Evolutionary conservation across 2,797 vertebrate genomes (phyloP).

Genomic region (Centropyge bicolor): DNA sequence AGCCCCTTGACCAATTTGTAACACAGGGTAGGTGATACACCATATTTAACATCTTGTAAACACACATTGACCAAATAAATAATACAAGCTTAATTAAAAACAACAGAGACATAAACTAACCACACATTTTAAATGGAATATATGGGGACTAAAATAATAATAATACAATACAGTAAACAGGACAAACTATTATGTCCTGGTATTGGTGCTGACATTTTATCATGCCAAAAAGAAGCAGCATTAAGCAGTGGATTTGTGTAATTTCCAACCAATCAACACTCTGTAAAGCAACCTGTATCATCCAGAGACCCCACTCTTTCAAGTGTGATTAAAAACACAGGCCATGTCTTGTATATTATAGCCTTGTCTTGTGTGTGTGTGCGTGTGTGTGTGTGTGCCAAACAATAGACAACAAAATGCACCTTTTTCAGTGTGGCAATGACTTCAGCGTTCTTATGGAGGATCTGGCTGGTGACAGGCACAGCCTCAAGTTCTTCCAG

Average conservation of each 20-base stretch:
- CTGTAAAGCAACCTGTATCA: background rate
- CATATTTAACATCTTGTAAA: conserved; percentile 5
- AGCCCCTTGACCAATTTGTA: background rate
- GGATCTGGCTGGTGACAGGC: conserved; percentile 96
- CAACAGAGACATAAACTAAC: background rate
- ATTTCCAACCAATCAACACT: background rate
- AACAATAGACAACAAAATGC: background rate
- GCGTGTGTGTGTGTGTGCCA: too few species aligned
- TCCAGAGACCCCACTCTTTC: background rate
- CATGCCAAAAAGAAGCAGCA: background rate
- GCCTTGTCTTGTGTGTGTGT: too few species aligned
- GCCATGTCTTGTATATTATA: too few species aligned
- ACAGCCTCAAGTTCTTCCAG: conserved; percentile 92
- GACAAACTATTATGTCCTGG: background rate
- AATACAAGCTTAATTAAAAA: background rate
- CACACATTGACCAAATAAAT: background rate
- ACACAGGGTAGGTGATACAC: background rate
- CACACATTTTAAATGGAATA: background rate
- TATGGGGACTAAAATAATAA: background rate
- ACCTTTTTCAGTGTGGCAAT: conserved; percentile 98
- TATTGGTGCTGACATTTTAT: background rate
- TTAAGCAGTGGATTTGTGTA: background rate
- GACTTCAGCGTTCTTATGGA: conserved; percentile 96
- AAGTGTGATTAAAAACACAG: background rate
- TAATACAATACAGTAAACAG: background rate